These are phyloP conservation scores for Globodera rostochiensis DNA, from an alignment of 1,140 invertebrate species.

Conservation along the genomic window DNA sequence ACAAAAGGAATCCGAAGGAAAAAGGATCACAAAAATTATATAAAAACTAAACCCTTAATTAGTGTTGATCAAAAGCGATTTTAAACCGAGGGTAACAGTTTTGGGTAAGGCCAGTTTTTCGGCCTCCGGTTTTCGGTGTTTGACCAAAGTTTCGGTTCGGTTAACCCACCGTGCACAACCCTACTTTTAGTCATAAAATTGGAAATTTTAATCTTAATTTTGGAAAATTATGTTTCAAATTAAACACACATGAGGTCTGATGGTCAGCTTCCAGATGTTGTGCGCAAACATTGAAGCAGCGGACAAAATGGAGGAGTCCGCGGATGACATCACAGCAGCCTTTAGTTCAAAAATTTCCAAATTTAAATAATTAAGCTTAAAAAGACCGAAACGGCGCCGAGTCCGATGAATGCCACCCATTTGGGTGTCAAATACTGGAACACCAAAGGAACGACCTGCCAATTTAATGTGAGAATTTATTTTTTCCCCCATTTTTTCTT, in stretches of 20 bases:
- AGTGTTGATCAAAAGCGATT: too few relatives aligned
- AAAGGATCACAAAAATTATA: too few relatives aligned
- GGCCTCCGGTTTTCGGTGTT: too few relatives aligned
- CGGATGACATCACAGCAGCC: constrained; percentile 93
- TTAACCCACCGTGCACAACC: too few relatives aligned
- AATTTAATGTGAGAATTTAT: constrained; percentile 57
- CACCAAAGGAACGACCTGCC: constrained; percentile 85
- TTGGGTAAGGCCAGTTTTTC: too few relatives aligned
- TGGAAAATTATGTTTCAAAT: not conserved
- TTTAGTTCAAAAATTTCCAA: not conserved
- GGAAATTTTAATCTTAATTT: too few relatives aligned
- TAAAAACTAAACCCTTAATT: too few relatives aligned
- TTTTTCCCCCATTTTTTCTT: constrained; percentile 75
- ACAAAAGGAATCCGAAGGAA: too few relatives aligned
- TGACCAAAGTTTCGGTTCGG: too few relatives aligned
- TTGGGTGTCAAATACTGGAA: constrained; percentile 88
- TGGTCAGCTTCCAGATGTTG: constrained; percentile 94
- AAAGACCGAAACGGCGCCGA: constrained; percentile 95
- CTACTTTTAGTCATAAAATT: too few relatives aligned
- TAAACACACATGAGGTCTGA: constrained; percentile 78
- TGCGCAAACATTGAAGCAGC: constrained; percentile 96
- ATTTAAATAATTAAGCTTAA: constrained; percentile 76
- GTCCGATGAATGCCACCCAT: constrained; percentile 87
- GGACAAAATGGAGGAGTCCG: constrained; percentile 92
- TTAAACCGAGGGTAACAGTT: too few relatives aligned